Base-by-base conservation (phyloP, 2,888 invertebrate species). In the Acronicta psi region DNA sequence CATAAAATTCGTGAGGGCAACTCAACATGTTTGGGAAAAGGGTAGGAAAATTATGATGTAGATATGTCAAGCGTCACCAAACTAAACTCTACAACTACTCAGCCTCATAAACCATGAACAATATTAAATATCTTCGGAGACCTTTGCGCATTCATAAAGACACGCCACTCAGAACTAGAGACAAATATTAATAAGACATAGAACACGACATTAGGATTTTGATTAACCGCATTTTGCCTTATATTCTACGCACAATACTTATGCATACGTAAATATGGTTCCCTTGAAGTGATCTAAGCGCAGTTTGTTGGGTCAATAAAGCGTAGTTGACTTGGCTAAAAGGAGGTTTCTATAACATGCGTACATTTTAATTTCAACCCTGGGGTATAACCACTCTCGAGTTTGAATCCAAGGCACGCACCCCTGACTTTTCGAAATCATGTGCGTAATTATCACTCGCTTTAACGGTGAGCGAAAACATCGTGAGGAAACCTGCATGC, bases 221-320 rank as follows among this genome's bases (percentile, higher is more conserved):
- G 73, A 79, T 79, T 80, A 77, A 79, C 79, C 79, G 53, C 75
- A 73, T 75, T 67, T 61, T 49, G 58, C 56, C 56, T 59, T 51
- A 55, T 69, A 66, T 49, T 47, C 37, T 29, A 46, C 61, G 51
- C 57, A 59, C 57, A 49, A 59, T 42, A 67, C 55, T 62, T 68
- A 17, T 59, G 58, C 57, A 60, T 47, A 36, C 5, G 34, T 25
- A 3, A n/a, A 42, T 55, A 67, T 31, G 9, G 9, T 43, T 56
- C 25, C 31, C 53, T 71, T 45, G 77, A 74, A 68, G 74, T 36
- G 74, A 41, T 45, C 42, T n/a, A 17, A 38, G 37, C 47, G 46
- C 29, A 46, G 43, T 29, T 47, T 34, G 3, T 23, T 1, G 23
- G 2, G 3, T 2, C n/a, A n/a, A 2, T 1, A 16, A 7, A 1